Conservation (phyloP, 2,797 vertebrate species). For the Poliocrania exsul region DNA sequence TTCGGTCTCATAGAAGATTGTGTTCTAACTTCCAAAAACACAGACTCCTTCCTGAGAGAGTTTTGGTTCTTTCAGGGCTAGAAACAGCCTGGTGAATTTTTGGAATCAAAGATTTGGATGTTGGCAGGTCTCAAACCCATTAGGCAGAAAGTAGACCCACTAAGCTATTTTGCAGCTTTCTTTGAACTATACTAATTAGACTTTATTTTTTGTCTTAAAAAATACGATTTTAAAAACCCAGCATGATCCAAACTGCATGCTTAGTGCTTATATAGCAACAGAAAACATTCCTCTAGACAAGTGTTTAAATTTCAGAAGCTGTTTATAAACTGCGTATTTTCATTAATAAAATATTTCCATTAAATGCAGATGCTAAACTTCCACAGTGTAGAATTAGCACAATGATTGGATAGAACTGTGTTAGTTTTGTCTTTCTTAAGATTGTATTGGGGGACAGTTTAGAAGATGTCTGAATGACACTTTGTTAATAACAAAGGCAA, state of each 20-base stretch:
- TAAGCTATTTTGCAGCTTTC: background rate
- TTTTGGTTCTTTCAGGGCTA: background rate
- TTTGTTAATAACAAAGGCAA: slow-evolving; percentile 51
- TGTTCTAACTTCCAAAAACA: background rate
- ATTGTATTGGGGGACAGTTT: slow-evolving; percentile 22
- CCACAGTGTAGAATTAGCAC: background rate
- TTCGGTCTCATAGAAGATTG: background rate
- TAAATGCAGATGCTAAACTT: slow-evolving; percentile 27
- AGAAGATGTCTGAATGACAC: slow-evolving; percentile 63
- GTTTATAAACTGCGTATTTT: background rate
- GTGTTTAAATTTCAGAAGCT: background rate
- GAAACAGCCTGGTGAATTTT: background rate
- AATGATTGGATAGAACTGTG: background rate
- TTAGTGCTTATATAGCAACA: background rate
- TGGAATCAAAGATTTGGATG: background rate
- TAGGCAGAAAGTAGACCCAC: background rate
- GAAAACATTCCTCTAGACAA: background rate
- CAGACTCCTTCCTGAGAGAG: background rate
- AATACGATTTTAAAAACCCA: background rate
- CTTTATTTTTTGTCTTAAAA: background rate
- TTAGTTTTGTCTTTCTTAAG: slow-evolving; percentile 40
- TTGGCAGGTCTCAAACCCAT: background rate
- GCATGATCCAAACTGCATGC: background rate
- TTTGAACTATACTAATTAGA: background rate
- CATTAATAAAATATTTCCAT: background rate